Conservation (phyloP, 2,888 invertebrate genomes). For the Caenorhabditis sp. region DNA sequence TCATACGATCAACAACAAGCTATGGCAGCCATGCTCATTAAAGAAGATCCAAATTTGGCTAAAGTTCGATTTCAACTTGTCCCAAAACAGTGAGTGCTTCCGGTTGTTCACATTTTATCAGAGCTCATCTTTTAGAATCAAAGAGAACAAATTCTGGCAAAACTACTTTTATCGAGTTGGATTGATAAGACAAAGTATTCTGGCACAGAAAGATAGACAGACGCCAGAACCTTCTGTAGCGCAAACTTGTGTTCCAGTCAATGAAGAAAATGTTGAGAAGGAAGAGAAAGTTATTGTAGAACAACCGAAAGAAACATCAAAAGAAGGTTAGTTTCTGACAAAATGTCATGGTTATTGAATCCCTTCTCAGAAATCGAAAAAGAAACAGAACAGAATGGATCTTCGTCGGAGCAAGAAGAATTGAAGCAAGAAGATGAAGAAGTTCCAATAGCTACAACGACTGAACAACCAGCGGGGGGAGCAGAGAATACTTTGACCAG, state of each 20-base stretch:
- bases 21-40: conserved; percentile 90
- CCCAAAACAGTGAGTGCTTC: conserved; percentile 89
- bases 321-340: too few species aligned
- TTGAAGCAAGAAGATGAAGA: conserved; percentile 10
- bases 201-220: conserved; percentile 18
- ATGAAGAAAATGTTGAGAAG: conserved; percentile 6
- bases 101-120: neutral
- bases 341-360: too few species aligned
- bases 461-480: conserved; percentile 34
- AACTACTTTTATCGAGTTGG: conserved; percentile 99
- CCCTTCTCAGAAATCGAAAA: too few species aligned
- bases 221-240: neutral
- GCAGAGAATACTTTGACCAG: conserved; percentile 26
- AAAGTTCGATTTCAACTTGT: conserved; percentile 99
- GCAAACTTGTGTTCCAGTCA: too few species aligned
- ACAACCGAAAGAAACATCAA: conserved; percentile 1
- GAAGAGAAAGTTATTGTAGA: neutral
- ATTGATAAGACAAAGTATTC: conserved; percentile 91
- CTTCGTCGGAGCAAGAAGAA: too few species aligned
- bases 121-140: conserved; percentile 71
- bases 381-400: too few species aligned
- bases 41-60: conserved; percentile 92
- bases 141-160: conserved; percentile 98
- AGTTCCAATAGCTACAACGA: conserved; percentile 5
- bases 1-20: conserved; percentile 81